Evolutionary conservation across 1,140 invertebrate genomes (phyloP), one percentile per base, ranked within the genome.

Genomic region (Vanessa tameamea): DNA sequence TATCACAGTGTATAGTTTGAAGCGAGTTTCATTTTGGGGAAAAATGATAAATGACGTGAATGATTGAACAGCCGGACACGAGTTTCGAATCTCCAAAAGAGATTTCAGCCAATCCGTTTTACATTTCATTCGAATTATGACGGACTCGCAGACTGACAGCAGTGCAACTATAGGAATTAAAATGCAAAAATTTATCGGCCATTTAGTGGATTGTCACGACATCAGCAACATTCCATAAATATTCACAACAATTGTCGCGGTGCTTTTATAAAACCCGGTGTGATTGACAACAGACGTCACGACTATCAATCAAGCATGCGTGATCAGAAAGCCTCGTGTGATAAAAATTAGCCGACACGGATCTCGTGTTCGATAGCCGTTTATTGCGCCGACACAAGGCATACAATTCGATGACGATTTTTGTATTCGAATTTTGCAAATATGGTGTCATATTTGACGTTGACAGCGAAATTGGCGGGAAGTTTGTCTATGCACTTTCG

Each of bases 41-140:
- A 84, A 90, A 90, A 92, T 91, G 90, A 92, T 88, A 90, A 92
- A 89, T 87, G 88, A 92, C 88, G 84, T 87, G 90, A 90, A 89
- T 90, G 88, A 92, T 90, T 92, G 90, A 90, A 80, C 85, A 81
- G 85, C 78, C 82, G 83, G 82, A 87, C 82, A 81, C 78, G 85
- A 88, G 82, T 80, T 82, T 81, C 80, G 77, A 81, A 80, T 87
- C 75, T 63, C 73, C 75, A 77, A 88, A 89, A 85, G 85, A 89
- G 86, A 87, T 89, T 89, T 83, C 81, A 72, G 82, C 69, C 79
- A 76, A 81, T 86, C 75, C 80, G 78, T 75, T 87, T 88, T 84
- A 75, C 76, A 74, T 82, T 86, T 78, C 79, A 82, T 82, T 82
- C 79, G 73, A 71, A 86, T 83, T 83, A 82, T 81, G 80, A 83